phyloP scores from a whole-genome alignment of 2,113 vertebrate species.

The Abramis brama region DNA sequence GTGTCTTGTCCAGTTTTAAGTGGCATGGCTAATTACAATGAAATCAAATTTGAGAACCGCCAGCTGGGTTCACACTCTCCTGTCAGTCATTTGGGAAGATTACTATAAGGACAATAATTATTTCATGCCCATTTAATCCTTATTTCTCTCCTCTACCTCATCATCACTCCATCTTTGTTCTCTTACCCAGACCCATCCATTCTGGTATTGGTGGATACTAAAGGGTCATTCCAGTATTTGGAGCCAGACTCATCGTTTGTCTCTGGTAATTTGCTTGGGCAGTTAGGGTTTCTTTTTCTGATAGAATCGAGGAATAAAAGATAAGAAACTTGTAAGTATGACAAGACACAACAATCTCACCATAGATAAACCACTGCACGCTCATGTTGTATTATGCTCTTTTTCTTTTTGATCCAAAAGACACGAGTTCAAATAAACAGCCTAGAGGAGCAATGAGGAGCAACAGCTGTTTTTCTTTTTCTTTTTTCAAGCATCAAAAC shows the following conservation, averaged over 20 bases:
- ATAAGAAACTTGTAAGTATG: background rate
- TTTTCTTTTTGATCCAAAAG: background rate
- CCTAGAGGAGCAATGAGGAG: background rate
- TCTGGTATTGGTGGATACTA: background rate
- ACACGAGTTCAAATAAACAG: background rate
- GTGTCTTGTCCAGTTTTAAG: conserved; percentile 13
- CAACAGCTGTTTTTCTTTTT: background rate
- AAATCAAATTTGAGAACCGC: conserved; percentile 41
- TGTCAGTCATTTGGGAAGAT: conserved; percentile 64
- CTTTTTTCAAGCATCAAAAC: background rate
- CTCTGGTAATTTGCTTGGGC: background rate
- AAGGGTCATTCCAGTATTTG: background rate
- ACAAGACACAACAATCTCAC: conserved; percentile 1
- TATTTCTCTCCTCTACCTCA: background rate
- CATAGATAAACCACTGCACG: background rate
- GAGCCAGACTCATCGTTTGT: background rate
- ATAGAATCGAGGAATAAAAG: background rate
- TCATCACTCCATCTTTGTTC: background rate
- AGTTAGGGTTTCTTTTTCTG: background rate
- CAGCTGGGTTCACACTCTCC: conserved; percentile 44
- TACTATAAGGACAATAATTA: conserved; percentile 55
- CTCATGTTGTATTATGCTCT: background rate
- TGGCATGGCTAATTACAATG: conserved; percentile 25
- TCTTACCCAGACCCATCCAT: background rate
- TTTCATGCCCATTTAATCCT: conserved; percentile 19